phyloP scores from a whole-genome alignment of 2,113 vertebrate genomes.

The Callorhinus ursinus region DNA sequence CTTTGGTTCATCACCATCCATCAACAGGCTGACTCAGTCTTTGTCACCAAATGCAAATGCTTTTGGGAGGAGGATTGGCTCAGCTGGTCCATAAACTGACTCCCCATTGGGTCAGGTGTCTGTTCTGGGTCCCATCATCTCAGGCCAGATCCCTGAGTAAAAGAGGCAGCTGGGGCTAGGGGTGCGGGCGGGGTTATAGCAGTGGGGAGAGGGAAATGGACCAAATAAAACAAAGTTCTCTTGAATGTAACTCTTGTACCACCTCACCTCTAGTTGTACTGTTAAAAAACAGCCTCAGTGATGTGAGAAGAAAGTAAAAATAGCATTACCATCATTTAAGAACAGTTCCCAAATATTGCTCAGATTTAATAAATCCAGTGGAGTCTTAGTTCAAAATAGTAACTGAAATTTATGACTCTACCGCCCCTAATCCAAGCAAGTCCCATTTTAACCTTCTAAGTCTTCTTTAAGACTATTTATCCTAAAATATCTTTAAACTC shows the following conservation, averaged over 20 bases:
- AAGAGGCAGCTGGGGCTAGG: background rate
- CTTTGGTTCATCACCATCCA: background rate
- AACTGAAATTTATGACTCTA: background rate
- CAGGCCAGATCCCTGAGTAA: background rate
- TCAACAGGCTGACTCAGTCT: background rate
- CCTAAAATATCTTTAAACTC: slow-evolving; percentile 53
- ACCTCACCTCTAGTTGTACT: background rate
- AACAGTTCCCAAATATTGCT: slow-evolving; percentile 15
- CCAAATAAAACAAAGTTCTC: background rate
- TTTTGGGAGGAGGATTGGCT: background rate
- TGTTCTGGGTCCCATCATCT: background rate
- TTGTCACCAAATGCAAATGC: background rate
- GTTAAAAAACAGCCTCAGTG: background rate
- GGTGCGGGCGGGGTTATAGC: background rate
- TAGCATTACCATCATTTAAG: background rate
- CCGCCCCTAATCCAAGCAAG: background rate
- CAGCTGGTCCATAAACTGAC: background rate
- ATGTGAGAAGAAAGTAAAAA: slow-evolving; percentile 33
- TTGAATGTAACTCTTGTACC: background rate
- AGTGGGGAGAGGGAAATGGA: background rate
- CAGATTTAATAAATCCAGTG: slow-evolving; percentile 3
- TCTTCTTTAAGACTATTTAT: slow-evolving; percentile 53
- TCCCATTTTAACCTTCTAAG: slow-evolving; percentile 5
- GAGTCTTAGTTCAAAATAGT: slow-evolving; percentile 53
- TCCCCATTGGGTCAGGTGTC: background rate